Evolutionary conservation across 2,113 vertebrate species (phyloP), one percentile per base, ranked within the genome.

Genomic region (Probosciger aterrimus): DNA sequence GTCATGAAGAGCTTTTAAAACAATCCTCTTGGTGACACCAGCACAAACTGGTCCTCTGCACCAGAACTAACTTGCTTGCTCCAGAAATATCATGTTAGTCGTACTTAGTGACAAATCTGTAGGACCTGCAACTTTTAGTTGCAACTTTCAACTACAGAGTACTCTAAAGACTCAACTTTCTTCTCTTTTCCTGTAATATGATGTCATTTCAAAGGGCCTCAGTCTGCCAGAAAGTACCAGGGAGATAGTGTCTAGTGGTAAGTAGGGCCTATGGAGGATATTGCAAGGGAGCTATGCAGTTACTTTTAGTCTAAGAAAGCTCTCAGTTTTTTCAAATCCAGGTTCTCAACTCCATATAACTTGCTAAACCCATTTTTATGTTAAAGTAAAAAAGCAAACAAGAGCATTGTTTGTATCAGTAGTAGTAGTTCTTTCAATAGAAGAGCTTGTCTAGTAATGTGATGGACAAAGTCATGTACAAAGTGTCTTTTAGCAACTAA

Each of bases 11-110:
- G 33, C 11, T 76, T 75, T 46, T 57, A 33, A 68, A 83, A 52
- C 23, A 39, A 7, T 1, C 2, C 2, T 57, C 47, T 67, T 22
- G 4, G 19, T 41, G 46, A 63, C 0, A 3, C 13, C 60, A 46
- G 22, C 12, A 30, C n/a, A 86, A 82, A 33, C 6, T 46, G 5
- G 1, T 25, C 30, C 14, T 67, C 28, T 77, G 18, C 37, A 57
- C 19, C 28, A 78, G 25, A 49, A 53, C 25, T 49, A 19, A 52
- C 22, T 47, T 9, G 3, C 33, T 85, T 88, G 11, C 30, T 88
- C 23, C 63, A 68, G 52, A 90, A 41, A 39, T 6, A 16, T 9
- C 2, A 4, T 1, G 4, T 63, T 55, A 43, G 22, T 18, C 64
- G 24, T 23, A 60, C 14, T 73, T 68, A 17, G 4, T 18, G 41